phyloP scores from a whole-genome alignment of 2,888 invertebrate species.

The Cacoxenus indagator region DNA sequence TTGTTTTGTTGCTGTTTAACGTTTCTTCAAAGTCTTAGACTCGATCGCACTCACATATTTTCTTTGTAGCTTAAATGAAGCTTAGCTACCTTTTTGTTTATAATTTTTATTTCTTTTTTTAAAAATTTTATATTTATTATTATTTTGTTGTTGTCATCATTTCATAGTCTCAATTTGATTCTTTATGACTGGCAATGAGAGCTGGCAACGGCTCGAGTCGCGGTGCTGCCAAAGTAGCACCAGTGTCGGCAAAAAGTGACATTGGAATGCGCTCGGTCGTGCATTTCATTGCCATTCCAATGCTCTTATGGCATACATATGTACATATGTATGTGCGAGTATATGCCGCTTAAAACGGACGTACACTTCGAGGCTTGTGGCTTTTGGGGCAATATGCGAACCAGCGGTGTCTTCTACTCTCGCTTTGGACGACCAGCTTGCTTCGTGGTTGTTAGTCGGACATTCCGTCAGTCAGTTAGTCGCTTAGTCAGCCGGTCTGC shows the following conservation, averaged over 20 bases:
- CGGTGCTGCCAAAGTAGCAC: neutral
- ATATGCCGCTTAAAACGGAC: too few species aligned
- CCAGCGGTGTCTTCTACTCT: too few species aligned
- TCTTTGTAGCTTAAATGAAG: neutral
- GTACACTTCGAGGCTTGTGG: too few species aligned
- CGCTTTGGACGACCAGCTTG: too few species aligned
- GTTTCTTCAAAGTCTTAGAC: too few species aligned
- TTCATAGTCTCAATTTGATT: neutral
- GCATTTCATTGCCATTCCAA: neutral
- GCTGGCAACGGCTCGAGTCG: neutral
- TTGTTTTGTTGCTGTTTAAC: too few species aligned
- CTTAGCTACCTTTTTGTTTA: neutral
- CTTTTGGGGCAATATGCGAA: too few species aligned
- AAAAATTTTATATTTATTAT: neutral
- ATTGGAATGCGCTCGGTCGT: slow-evolving; percentile 26
- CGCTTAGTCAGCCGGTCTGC: neutral
- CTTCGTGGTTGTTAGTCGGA: too few species aligned
- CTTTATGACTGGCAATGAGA: neutral
- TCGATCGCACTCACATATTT: neutral
- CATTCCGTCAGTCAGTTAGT: neutral
- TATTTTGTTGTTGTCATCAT: slow-evolving; percentile 7
- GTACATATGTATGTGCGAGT: neutral
- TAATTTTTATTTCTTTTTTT: neutral
- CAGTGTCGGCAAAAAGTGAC: too few species aligned
- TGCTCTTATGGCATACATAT: neutral